Conservation (phyloP, 2,888 invertebrate genomes). For the Panzeria rudis region DNA sequence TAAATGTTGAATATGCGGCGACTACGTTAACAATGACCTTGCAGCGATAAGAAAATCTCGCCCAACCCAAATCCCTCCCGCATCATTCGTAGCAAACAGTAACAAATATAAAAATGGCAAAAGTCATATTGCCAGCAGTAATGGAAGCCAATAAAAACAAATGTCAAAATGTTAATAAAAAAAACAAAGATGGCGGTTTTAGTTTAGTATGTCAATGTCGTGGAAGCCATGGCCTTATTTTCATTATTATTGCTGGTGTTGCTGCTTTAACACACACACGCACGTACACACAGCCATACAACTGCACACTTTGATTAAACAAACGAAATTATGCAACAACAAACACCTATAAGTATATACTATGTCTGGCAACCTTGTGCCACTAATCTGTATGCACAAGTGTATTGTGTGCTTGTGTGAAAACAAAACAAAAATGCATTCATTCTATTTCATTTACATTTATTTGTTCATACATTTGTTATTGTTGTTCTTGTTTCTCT, state of each 20-base stretch:
- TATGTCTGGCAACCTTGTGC: conserved; percentile 18
- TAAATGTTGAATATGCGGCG: conserved; percentile 45
- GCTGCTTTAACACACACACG: conserved; percentile 30
- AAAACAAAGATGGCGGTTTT: conserved; percentile 62
- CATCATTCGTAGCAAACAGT: background rate
- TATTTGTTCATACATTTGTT: conserved; percentile 36
- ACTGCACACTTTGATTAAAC: background rate
- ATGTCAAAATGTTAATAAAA: conserved; percentile 46
- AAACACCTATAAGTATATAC: conserved; percentile 14
- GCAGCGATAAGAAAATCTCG: conserved; percentile 2
- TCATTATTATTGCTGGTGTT: conserved; percentile 34
- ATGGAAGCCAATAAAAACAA: conserved; percentile 68
- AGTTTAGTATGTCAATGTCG: conserved; percentile 69
- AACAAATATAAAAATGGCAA: conserved; percentile 27
- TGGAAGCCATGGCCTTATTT: conserved; percentile 68
- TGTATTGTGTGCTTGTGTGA: conserved; percentile 20
- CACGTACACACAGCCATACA: background rate
- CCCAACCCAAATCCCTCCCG: background rate
- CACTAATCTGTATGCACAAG: conserved; percentile 18
- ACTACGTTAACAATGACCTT: conserved; percentile 67
- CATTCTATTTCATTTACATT: conserved; percentile 66
- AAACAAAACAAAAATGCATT: conserved; percentile 60
- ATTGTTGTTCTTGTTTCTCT: conserved; percentile 64
- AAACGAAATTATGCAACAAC: conserved; percentile 40
- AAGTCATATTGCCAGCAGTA: conserved; percentile 37